These are phyloP conservation scores for Pteronura brasiliensis DNA, from an alignment of 2,113 vertebrate genomes.

Conservation along the genomic window DNA sequence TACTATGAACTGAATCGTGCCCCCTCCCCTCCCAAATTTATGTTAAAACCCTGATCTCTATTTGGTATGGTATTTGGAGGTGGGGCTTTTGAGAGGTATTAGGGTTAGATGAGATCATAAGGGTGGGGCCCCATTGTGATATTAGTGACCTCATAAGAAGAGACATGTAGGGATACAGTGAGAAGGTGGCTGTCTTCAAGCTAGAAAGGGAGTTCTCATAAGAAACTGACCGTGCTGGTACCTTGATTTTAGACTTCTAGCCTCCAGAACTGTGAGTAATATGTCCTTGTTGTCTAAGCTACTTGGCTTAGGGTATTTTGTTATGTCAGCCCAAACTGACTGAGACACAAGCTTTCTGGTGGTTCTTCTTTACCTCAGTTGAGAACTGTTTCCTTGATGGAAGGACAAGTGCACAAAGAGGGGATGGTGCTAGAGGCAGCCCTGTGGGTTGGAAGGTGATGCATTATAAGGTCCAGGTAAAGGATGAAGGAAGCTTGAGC, in stretches of 20 bases:
- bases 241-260: neutral
- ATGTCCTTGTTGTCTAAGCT: neutral
- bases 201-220: neutral
- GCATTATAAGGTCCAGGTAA: neutral
- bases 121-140: neutral
- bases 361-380: neutral
- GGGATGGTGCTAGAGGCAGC: neutral
- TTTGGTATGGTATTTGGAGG: neutral
- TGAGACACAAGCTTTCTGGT: neutral
- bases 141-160: neutral
- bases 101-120: neutral
- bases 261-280: neutral
- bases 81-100: neutral
- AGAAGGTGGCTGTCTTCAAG: neutral
- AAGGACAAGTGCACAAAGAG: rapidly evolving
- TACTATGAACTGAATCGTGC: neutral
- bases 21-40: neutral
- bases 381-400: neutral
- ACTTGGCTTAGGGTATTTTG: neutral
- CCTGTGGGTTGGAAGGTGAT: neutral
- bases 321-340: neutral
- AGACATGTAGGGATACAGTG: neutral
- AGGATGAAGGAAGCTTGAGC: neutral
- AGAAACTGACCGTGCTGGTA: neutral
- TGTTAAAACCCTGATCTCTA: neutral